Evolutionary conservation across 2,113 vertebrate genomes (phyloP).

Genomic region (Muntiacus muntjak): DNA sequence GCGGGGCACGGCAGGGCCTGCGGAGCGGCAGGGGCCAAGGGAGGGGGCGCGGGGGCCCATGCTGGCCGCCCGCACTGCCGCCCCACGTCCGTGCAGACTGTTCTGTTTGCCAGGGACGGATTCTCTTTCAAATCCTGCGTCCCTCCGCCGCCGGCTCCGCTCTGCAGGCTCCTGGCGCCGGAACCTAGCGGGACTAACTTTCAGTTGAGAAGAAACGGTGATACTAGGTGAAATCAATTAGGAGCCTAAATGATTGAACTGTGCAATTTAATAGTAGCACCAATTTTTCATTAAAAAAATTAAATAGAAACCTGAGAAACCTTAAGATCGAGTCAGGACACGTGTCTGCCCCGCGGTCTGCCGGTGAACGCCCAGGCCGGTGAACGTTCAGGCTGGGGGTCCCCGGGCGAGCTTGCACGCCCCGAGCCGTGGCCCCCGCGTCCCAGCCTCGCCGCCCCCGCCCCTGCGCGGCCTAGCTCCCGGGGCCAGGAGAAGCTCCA

Average conservation of each 20-base stretch:
- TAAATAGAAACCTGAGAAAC: constrained; percentile 85
- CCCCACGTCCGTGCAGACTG: background rate
- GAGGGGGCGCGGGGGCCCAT: background rate
- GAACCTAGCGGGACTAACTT: background rate
- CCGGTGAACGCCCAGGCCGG: background rate
- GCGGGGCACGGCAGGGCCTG: background rate
- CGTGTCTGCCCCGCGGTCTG: constrained; percentile 56
- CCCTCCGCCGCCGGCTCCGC: background rate
- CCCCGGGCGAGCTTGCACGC: constrained; percentile 42
- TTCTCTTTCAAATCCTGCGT: background rate
- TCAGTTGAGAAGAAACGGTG: background rate
- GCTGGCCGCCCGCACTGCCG: background rate
- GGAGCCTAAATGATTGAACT: constrained; percentile 67
- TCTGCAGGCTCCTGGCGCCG: background rate
- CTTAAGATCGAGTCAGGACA: constrained; percentile 78
- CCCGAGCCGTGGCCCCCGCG: constrained; percentile 8
- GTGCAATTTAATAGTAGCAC: constrained; percentile 83
- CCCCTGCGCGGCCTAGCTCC: background rate
- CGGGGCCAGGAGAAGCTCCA: background rate
- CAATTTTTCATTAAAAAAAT: constrained; percentile 74
- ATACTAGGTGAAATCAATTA: background rate
- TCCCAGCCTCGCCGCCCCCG: constrained; percentile 45
- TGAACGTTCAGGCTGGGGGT: constrained; percentile 34
- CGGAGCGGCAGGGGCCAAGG: background rate
- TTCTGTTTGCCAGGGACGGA: background rate